Conservation (phyloP, 2,888 invertebrate genomes). For the Tuberolachnus salignus region DNA sequence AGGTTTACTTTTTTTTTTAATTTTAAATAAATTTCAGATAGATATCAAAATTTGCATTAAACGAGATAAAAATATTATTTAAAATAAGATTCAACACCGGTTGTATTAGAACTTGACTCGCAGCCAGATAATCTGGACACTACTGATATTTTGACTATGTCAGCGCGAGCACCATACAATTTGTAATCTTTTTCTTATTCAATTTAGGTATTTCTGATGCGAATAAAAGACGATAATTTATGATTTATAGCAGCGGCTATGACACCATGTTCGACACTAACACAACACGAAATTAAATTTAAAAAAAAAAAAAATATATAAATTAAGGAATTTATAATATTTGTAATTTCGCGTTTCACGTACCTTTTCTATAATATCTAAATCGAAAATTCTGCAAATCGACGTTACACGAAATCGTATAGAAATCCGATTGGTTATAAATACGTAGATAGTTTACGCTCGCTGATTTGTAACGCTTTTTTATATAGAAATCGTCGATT, state of each 20-base stretch:
- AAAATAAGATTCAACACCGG: no score
- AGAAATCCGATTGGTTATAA: not conserved
- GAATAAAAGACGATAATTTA: not conserved
- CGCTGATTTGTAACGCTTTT: slow-evolving; percentile 28
- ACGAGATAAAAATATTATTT: no score
- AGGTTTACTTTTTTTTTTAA: no score
- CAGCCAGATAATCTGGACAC: not conserved
- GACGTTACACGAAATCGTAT: not conserved
- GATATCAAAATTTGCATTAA: no score
- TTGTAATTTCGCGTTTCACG: not conserved
- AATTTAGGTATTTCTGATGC: not conserved
- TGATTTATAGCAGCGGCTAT: not conserved
- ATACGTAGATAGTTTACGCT: not conserved
- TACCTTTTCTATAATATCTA: not conserved
- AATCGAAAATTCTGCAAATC: not conserved
- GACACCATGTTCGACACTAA: not conserved
- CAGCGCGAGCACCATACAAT: no score
- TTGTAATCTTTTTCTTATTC: no score
- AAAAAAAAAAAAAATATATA: not conserved
- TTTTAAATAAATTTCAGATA: no score
- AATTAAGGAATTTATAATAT: not conserved
- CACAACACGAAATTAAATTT: not conserved
- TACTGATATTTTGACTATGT: not conserved
- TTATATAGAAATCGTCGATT: slow-evolving; percentile 22
- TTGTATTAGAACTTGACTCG: slow-evolving; percentile 29